These are phyloP conservation scores for Ispidina lecontei DNA, from an alignment of 2,797 vertebrate species.

Conservation along the genomic window DNA sequence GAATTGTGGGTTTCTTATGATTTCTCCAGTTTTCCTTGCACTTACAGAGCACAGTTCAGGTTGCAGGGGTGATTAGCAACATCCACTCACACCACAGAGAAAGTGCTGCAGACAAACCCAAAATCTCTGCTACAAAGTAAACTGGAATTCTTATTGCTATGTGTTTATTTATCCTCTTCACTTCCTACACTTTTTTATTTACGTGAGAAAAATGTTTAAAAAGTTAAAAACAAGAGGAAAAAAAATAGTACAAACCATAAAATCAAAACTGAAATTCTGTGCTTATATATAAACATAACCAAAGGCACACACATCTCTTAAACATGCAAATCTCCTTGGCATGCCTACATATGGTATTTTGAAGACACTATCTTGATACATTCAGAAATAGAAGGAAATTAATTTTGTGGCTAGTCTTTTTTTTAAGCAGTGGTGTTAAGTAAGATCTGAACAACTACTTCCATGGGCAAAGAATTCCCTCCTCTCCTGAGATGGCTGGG, in stretches of 20 bases:
- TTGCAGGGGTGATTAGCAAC: neutral
- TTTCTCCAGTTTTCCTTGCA: neutral
- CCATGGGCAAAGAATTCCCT: neutral
- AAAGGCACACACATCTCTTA: neutral
- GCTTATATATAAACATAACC: neutral
- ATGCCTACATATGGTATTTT: neutral
- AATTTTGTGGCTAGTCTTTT: neutral
- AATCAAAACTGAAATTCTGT: neutral
- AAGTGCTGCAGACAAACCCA: neutral
- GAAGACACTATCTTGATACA: neutral
- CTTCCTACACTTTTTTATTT: neutral
- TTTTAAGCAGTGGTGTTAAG: neutral
- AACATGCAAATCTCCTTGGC: neutral
- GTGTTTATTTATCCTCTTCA: neutral
- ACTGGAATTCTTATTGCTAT: neutral
- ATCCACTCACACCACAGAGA: neutral
- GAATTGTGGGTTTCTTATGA: neutral
- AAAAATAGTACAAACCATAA: neutral
- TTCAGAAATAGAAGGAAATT: neutral
- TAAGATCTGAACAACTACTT: neutral
- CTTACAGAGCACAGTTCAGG: constrained; percentile 17
- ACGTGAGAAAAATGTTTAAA: neutral
- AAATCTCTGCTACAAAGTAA: neutral
- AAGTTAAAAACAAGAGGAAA: neutral
- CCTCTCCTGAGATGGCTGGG: neutral